Conservation (phyloP, 2,797 vertebrate species). For the Enteromius trimaculatus region DNA sequence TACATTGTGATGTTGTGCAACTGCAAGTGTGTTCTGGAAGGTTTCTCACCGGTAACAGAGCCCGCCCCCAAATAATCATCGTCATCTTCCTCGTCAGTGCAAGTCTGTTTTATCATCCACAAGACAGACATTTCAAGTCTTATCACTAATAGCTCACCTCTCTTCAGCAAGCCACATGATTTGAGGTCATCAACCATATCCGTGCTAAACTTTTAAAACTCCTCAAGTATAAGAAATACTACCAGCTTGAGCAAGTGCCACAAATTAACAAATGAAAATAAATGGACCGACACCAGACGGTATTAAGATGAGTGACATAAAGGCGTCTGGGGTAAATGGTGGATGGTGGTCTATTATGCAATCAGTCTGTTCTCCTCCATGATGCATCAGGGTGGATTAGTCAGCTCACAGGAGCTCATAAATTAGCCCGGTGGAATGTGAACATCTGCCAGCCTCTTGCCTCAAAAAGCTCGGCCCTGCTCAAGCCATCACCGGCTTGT, state of each 20-base stretch:
- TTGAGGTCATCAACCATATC: background rate
- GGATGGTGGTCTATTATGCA: conserved; percentile 57
- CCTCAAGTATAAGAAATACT: background rate
- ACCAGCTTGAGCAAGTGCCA: background rate
- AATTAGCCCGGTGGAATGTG: conserved; percentile 55
- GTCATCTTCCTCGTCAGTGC: background rate
- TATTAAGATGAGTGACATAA: conserved; percentile 20
- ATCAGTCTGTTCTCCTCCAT: conserved; percentile 50
- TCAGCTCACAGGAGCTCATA: conserved; percentile 56
- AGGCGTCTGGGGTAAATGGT: conserved; percentile 42
- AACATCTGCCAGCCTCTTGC: conserved; percentile 37
- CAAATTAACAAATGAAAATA: conserved; percentile 32
- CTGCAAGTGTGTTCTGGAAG: background rate
- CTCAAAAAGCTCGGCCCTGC: conserved; percentile 52
- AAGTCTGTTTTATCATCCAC: background rate
- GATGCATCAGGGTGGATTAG: conserved; percentile 59
- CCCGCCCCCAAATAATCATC: background rate
- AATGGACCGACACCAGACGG: background rate
- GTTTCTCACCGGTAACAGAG: background rate
- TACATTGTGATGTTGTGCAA: background rate
- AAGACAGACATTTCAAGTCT: background rate
- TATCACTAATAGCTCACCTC: background rate
- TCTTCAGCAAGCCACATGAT: background rate
- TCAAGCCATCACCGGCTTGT: conserved; percentile 50
- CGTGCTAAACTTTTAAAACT: background rate